A percentile compares a stretch with the other conserved stretches of the same genome.
Conservation (phyloP, 1,140 invertebrate genomes). For the Psix sp. region DNA sequence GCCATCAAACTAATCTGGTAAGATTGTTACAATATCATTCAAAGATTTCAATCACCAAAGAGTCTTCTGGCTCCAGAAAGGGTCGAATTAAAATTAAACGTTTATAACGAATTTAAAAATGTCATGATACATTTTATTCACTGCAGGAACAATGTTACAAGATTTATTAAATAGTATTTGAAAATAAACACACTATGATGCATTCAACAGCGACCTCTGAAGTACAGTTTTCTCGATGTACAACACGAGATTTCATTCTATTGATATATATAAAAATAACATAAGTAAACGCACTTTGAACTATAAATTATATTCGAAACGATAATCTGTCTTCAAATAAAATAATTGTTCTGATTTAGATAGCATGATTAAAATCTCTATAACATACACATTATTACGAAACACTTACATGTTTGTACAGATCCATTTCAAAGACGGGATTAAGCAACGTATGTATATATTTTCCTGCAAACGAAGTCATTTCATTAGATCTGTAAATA, state of each 20-base stretch:
- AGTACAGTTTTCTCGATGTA: slow-evolving; percentile 42
- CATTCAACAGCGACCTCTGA: slow-evolving; percentile 37
- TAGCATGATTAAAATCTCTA: slow-evolving; percentile 46
- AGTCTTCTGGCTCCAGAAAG: too few species aligned
- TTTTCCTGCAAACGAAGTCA: slow-evolving; percentile 86
- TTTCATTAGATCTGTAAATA: not conserved
- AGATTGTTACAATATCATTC: too few species aligned
- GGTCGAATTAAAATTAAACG: too few species aligned
- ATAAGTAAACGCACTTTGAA: slow-evolving; percentile 33
- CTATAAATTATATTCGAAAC: slow-evolving; percentile 40
- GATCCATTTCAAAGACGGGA: slow-evolving; percentile 71
- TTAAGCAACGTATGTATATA: slow-evolving; percentile 95
- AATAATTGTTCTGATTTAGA: slow-evolving; percentile 32
- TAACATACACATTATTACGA: slow-evolving; percentile 60
- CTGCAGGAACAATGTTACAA: slow-evolving; percentile 51
- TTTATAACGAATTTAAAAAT: too few species aligned
- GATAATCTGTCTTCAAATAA: slow-evolving; percentile 28
- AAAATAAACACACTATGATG: slow-evolving; percentile 41
- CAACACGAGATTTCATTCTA: slow-evolving; percentile 34
- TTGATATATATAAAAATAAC: slow-evolving; percentile 41
- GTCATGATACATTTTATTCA: slow-evolving; percentile 50
- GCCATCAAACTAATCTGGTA: too few species aligned
- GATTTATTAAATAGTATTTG: slow-evolving; percentile 46
- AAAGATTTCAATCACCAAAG: too few species aligned
- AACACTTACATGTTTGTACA: slow-evolving; percentile 76